These are phyloP conservation scores for Heliconius hortense DNA, from an alignment of 2,888 invertebrate genomes.

Conservation along the genomic window DNA sequence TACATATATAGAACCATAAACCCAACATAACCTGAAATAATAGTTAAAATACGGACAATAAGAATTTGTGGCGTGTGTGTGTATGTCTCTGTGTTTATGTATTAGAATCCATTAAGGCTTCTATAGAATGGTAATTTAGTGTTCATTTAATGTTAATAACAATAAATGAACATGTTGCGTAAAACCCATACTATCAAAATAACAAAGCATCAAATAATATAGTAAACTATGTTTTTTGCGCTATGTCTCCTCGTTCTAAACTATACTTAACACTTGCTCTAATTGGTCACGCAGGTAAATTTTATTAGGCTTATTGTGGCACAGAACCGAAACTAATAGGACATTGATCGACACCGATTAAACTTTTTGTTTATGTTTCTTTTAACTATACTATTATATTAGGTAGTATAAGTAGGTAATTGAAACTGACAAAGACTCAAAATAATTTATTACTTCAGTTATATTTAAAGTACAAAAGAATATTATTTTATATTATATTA, in stretches of 20 bases:
- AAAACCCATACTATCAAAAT: not conserved
- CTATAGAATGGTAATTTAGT: no score
- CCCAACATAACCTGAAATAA: no score
- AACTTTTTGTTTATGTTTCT: slow-evolving; percentile 8
- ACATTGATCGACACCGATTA: slow-evolving; percentile 18
- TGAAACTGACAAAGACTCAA: not conserved
- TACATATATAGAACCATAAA: no score
- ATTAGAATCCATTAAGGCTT: no score
- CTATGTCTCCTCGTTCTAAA: slow-evolving; percentile 24
- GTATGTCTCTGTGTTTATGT: no score
- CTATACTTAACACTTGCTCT: slow-evolving; percentile 44
- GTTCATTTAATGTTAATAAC: no score
- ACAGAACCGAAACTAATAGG: slow-evolving; percentile 36
- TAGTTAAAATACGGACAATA: no score
- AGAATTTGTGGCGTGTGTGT: no score
- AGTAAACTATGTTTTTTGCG: slow-evolving; percentile 2
- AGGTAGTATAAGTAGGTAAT: slow-evolving; percentile 4
- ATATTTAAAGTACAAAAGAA: slow-evolving; percentile 1
- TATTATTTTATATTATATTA: no score
- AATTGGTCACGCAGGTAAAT: slow-evolving; percentile 45
- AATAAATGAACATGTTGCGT: no score
- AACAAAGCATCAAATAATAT: not conserved
- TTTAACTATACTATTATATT: slow-evolving; percentile 18
- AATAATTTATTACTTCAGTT: slow-evolving; percentile 1
- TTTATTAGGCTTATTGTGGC: slow-evolving; percentile 33